Evolutionary conservation across 30 jellyfish, hydroid and myxozoan species (phyloP).

Genomic region (Chironex yamaguchii): DNA sequence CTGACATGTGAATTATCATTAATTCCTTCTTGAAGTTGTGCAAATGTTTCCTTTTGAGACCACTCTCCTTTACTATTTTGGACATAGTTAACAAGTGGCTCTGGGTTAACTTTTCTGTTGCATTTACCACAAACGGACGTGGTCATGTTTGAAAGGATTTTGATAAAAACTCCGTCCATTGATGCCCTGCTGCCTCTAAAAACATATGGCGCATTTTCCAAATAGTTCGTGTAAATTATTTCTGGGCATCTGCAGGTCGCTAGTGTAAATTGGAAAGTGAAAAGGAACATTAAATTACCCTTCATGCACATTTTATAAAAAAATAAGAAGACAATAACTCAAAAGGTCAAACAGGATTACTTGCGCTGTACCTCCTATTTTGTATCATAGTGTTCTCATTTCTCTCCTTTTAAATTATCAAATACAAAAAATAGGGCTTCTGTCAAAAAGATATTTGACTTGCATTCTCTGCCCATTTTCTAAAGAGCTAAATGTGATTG

Average conservation of each 20-base stretch:
- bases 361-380: too few species aligned
- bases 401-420: too few species aligned
- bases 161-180: conserved; percentile 64
- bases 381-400: too few species aligned
- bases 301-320: too few species aligned
- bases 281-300: too few species aligned
- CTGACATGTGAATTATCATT: conserved; percentile 53
- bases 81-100: conserved; percentile 30
- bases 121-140: conserved; percentile 64
- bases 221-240: conserved; percentile 67
- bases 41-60: conserved; percentile 50
- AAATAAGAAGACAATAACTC: not conserved
- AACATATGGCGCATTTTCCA: conserved; percentile 43
- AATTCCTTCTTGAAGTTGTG: conserved; percentile 51
- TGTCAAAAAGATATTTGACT: too few species aligned
- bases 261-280: conserved; percentile 1
- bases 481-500: too few species aligned
- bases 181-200: conserved; percentile 55
- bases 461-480: too few species aligned
- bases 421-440: too few species aligned
- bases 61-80: conserved; percentile 67
- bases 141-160: conserved; percentile 51
- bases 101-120: conserved; percentile 19
- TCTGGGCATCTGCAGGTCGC: conserved; percentile 94
- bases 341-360: not conserved